Evolutionary conservation across 2,113 vertebrate species (phyloP).

Genomic region (Muscicapa adusta): DNA sequence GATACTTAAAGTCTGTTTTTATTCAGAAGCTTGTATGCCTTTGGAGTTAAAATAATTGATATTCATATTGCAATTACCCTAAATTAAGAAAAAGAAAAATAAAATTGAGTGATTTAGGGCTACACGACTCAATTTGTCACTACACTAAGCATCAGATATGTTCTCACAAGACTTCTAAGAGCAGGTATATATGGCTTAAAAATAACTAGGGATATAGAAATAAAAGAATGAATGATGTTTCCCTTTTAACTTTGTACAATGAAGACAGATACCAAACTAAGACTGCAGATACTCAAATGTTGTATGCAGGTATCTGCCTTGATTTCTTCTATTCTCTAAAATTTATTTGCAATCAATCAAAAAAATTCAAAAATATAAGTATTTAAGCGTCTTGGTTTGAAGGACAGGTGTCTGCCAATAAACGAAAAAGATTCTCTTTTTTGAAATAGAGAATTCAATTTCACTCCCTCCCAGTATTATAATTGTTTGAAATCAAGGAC

Average conservation of each 20-base stretch:
- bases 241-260: neutral
- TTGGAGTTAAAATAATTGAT: neutral
- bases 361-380: neutral
- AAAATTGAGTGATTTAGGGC: neutral
- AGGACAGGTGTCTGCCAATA: no score
- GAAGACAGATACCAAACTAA: neutral
- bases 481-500: no score
- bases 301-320: neutral
- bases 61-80: neutral
- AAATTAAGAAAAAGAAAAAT: neutral
- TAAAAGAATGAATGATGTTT: neutral
- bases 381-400: no score
- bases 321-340: neutral
- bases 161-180: neutral
- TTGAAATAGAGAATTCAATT: no score
- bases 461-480: no score
- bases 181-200: neutral
- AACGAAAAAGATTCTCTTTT: no score
- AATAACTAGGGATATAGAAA: neutral
- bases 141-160: neutral
- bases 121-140: neutral
- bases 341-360: neutral
- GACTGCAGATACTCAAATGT: neutral
- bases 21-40: neutral
- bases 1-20: neutral